A percentile compares a stretch with the other conserved stretches of the same genome.
phyloP scores from a whole-genome alignment of 2,113 vertebrate species.

The Gallinago undulata region DNA sequence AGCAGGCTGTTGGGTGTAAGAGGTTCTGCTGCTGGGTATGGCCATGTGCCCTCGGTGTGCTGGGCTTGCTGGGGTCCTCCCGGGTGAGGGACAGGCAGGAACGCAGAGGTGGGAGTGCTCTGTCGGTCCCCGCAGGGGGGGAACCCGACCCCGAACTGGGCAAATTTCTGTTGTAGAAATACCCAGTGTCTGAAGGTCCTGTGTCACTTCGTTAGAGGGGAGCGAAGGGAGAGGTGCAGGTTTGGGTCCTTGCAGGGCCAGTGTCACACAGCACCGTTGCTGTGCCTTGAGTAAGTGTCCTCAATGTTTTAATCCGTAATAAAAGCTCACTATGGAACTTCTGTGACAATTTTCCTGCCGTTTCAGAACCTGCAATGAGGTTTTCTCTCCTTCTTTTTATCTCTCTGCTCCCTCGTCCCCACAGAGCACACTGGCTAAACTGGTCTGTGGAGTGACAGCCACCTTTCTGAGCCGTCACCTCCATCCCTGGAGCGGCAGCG shows the following conservation, averaged over 20 bases:
- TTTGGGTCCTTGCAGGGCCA: not conserved
- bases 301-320: not conserved
- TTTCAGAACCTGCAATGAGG: not conserved
- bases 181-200: not conserved
- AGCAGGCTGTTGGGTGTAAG: accelerated
- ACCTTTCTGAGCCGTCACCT: not conserved
- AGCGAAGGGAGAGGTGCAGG: not conserved
- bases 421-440: accelerated
- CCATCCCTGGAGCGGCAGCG: not conserved
- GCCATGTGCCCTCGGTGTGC: not conserved
- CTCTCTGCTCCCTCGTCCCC: not conserved
- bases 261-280: not conserved
- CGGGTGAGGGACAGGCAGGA: not conserved
- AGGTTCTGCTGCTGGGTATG: accelerated
- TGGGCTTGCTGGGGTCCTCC: not conserved
- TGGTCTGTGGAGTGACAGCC: not conserved
- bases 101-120: not conserved
- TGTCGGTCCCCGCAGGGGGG: accelerated
- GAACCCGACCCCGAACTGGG: not conserved
- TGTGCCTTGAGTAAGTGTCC: too few relatives aligned
- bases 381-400: not conserved
- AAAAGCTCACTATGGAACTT: not conserved
- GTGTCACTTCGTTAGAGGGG: not conserved
- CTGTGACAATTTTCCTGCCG: not conserved
- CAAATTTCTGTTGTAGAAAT: not conserved